Base-by-base conservation (phyloP, 1,140 invertebrate genomes). In the Aphidius gifuensis region DNA sequence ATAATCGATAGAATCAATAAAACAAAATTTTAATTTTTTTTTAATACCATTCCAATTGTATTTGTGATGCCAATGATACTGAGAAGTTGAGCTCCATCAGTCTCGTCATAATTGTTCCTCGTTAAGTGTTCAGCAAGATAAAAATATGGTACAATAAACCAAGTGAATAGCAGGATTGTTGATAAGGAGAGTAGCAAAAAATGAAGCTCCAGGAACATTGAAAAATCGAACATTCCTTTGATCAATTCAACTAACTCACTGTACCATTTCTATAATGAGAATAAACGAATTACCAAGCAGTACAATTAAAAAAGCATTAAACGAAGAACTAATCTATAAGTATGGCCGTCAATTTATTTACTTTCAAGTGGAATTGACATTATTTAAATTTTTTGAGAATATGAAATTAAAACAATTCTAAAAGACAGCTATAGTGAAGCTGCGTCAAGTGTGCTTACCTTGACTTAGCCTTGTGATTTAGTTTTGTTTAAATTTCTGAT, bases 81-180 rank as follows among this genome's bases (percentile, higher is more conserved):
- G 59, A 94, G 84, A 56, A 93, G 82, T 61, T 85, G 83, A 3
- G 92, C 92, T 46, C 87, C 89, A 51, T 88, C 84, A n/a, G 87
- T 84, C 64, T 91, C 87, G 7, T 82, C 81, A 68, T 90, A 90
- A 0, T 82, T 80, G 64, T 85, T 82, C 43, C 83, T 80, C 39
- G 81, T 84, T 77, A 89, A 83, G 71, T 87, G 85, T 60, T 93
- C 91, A 49, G 89, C 89, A 32, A 94, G 80, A 76, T 93, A 96
- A 73, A 95, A 91, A 80, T 96, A 95, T 44, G 92, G 92, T 54
- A 94, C 90, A 68, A 94, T 93, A 74, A 93, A 93, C 90, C 91
- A 96, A 67, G 88, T 89, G 77, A 94, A 94, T 21, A 95, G 82
- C 45, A 94, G 84, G 66, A 94, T 88, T 61, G 93, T 95, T 5